phyloP scores from a whole-genome alignment of 1,140 invertebrate genomes.

The Leptopilina clavipes region DNA sequence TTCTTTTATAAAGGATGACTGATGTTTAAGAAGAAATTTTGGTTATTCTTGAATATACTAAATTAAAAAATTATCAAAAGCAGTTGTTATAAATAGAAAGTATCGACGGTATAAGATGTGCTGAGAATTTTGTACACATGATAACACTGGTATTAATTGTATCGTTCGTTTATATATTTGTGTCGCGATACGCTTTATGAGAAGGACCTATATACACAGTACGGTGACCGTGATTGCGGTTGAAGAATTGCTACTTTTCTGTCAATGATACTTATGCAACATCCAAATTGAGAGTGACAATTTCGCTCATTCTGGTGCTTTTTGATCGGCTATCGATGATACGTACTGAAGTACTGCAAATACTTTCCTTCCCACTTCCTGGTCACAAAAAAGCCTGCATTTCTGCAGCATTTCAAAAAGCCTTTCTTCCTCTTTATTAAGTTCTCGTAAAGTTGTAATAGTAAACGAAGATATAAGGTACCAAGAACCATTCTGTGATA shows the following conservation, averaged over 20 bases:
- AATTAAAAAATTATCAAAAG: constrained; percentile 63
- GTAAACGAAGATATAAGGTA: constrained; percentile 73
- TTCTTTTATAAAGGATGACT: constrained; percentile 69
- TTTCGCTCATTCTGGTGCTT: constrained; percentile 45
- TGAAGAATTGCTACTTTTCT: constrained; percentile 51
- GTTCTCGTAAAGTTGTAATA: constrained; percentile 68
- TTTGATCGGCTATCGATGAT: constrained; percentile 60
- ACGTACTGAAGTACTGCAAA: constrained; percentile 51
- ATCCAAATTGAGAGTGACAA: constrained; percentile 59
- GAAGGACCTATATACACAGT: constrained; percentile 58
- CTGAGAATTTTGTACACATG: constrained; percentile 64
- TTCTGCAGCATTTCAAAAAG: constrained; percentile 64
- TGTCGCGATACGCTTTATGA: constrained; percentile 58
- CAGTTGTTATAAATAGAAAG: constrained; percentile 56
- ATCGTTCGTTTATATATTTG: constrained; percentile 62
- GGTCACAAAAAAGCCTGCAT: constrained; percentile 60
- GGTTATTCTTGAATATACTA: constrained; percentile 59
- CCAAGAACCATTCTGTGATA: constrained; percentile 76
- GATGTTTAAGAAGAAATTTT: constrained; percentile 64
- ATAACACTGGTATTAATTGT: constrained; percentile 52
- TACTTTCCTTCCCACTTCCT: constrained; percentile 59
- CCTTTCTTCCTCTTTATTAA: constrained; percentile 68
- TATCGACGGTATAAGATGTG: constrained; percentile 63
- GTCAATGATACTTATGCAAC: not conserved
- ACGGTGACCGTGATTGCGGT: constrained; percentile 55